Evolutionary conservation across 2,113 vertebrate species (phyloP).

Genomic region (Cisticola juncidis): DNA sequence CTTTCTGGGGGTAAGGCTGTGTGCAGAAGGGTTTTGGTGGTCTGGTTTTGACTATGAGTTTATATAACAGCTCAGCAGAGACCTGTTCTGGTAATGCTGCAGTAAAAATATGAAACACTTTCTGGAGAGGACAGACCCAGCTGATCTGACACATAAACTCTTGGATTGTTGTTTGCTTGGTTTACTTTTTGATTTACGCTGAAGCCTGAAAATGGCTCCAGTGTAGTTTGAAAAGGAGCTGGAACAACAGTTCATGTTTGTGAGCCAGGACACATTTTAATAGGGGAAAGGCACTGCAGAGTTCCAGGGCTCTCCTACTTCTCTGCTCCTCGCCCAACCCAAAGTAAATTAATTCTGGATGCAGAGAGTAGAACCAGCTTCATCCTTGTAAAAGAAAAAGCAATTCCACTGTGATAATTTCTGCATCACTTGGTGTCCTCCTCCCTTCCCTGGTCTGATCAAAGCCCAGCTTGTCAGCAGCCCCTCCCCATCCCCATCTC

Average conservation of each 20-base stretch:
- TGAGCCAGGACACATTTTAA: neutral
- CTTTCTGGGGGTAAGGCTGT: neutral
- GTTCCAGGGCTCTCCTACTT: neutral
- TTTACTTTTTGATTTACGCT: neutral
- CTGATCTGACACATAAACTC: neutral
- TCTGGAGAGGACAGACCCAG: neutral
- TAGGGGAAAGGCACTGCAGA: neutral
- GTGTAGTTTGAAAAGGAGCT: neutral
- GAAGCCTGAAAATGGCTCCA: neutral
- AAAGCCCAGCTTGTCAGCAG: constrained; percentile 4
- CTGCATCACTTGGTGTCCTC: neutral
- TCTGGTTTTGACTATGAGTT: neutral
- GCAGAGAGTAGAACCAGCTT: neutral
- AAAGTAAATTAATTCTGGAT: neutral
- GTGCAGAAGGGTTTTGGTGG: neutral
- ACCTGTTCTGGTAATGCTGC: neutral
- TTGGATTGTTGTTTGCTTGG: neutral
- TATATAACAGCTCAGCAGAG: neutral
- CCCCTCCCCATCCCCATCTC: neutral
- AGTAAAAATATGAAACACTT: neutral
- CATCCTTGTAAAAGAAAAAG: neutral
- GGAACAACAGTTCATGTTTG: neutral
- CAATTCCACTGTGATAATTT: neutral
- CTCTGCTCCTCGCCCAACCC: neutral
- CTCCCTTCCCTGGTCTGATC: neutral